Evolutionary conservation across 2,797 vertebrate genomes (phyloP), one percentile per base, ranked within the genome.

Genomic region (Gadopsis bispinosus): DNA sequence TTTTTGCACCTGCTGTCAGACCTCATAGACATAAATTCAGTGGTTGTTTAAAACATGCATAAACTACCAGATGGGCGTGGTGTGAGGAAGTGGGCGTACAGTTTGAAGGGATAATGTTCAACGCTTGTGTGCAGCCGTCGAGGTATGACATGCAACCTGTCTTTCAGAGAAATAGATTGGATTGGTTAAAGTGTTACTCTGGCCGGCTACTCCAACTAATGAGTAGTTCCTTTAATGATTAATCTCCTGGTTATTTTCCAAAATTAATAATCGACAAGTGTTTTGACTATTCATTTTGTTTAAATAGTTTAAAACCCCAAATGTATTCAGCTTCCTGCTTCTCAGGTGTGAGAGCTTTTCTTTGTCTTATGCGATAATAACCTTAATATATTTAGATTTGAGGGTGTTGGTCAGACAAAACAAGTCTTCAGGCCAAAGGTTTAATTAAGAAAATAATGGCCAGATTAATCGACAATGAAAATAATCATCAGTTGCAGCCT

Each of bases 181-280:
- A 7, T 11, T 13, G 29, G 81, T 80, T 84, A 80, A 87, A 84
- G 65, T 59, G 0, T 87, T 37, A 80, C 76, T 69, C 11, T 26
- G 17, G 7, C 14, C 43, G 62, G 9, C 48, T 9, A 0, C 50
- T 62, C 12, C 22, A 13, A 12, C 29, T 5, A 17, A 68, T 5
- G 51, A 65, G 14, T 5, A 39, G 3, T 7, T 56, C 0, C 2
- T 16, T 16, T 54, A 84, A 80, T 71, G n/a, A 66, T 75, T 59
- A n/a, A 70, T 7, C 11, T 55, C 16, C 19, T 53, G 1, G 1
- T 19, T 41, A 14, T 29, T 33, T 26, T 47, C 31, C 8, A 7
- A 20, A 26, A 48, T 35, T 3, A 45, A 29, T 63, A 9, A 43
- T 35, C 3, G 33, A 20, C 6, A 20, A 9, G 48, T 47, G 7